phyloP scores from a whole-genome alignment of 2,888 invertebrate species.

The Synanthedon formicaeformis region DNA sequence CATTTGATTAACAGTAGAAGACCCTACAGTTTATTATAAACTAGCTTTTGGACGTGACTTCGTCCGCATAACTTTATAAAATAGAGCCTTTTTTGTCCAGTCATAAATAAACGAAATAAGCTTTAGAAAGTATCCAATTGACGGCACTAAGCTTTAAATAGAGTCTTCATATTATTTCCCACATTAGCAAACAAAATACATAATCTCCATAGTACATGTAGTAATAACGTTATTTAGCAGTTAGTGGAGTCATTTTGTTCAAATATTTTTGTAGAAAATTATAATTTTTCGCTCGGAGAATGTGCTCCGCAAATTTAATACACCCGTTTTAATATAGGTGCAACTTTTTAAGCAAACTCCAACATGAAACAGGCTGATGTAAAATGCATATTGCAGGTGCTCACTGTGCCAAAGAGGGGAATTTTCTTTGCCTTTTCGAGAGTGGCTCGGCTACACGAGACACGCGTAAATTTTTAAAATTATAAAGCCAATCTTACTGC shows the following conservation, averaged over 20 bases:
- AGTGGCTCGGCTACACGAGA: conserved; percentile 5
- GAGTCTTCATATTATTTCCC: too few species aligned
- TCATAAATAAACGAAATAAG: too few species aligned
- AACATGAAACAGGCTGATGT: conserved; percentile 20
- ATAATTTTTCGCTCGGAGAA: neutral
- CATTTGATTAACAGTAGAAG: too few species aligned
- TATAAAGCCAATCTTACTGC: neutral
- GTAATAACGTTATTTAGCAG: neutral
- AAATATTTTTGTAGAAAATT: neutral
- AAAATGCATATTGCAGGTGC: conserved; percentile 51
- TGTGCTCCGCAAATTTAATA: neutral
- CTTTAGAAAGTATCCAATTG: too few species aligned
- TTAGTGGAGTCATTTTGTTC: neutral
- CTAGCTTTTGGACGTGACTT: too few species aligned
- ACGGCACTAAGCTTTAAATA: too few species aligned
- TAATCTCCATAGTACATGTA: too few species aligned
- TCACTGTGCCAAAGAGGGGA: conserved; percentile 21
- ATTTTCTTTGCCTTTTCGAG: conserved; percentile 16
- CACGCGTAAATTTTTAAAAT: conserved; percentile 12
- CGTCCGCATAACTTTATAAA: too few species aligned
- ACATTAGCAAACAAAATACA: too few species aligned
- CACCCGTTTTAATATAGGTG: neutral
- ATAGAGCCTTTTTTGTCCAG: too few species aligned
- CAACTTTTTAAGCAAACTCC: neutral
- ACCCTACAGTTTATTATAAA: too few species aligned